These are phyloP conservation scores for Aphis craccivora DNA, from an alignment of 1,140 invertebrate species.

Conservation along the genomic window DNA sequence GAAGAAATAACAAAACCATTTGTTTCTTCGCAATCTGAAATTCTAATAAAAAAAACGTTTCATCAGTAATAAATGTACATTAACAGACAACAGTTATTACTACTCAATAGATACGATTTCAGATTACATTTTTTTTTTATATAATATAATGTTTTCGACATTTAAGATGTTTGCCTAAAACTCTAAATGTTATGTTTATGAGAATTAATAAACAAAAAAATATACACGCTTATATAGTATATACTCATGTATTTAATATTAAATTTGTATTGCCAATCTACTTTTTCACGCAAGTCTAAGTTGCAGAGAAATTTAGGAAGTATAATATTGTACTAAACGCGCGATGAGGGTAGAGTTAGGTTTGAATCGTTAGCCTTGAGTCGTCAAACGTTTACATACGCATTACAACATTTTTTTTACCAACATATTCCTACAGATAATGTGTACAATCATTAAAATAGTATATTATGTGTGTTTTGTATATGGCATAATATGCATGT, in stretches of 20 bases:
- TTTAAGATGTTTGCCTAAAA: no score
- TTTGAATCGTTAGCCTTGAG: not conserved
- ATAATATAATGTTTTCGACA: no score
- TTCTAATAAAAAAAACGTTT: no score
- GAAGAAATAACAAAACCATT: no score
- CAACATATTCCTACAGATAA: not conserved
- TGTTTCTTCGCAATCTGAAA: no score
- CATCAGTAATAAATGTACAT: no score
- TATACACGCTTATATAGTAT: not conserved
- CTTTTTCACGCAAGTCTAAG: not conserved
- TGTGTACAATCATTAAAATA: not conserved
- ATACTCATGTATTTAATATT: not conserved
- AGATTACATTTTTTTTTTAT: not conserved
- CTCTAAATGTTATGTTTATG: no score
- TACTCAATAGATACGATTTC: not conserved
- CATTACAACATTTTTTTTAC: not conserved
- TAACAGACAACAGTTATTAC: no score
- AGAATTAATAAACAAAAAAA: no score
- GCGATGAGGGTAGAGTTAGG: not conserved
- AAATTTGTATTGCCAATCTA: not conserved
- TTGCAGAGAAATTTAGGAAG: not conserved
- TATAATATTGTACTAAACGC: not conserved
- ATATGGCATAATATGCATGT: not conserved
- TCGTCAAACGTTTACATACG: not conserved
- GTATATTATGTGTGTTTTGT: not conserved